Percentiles rank a stretch among this genome's conserved stretches.
These are phyloP conservation scores for Adelges cooleyi DNA, from an alignment of 1,140 invertebrate genomes.

Conservation along the genomic window DNA sequence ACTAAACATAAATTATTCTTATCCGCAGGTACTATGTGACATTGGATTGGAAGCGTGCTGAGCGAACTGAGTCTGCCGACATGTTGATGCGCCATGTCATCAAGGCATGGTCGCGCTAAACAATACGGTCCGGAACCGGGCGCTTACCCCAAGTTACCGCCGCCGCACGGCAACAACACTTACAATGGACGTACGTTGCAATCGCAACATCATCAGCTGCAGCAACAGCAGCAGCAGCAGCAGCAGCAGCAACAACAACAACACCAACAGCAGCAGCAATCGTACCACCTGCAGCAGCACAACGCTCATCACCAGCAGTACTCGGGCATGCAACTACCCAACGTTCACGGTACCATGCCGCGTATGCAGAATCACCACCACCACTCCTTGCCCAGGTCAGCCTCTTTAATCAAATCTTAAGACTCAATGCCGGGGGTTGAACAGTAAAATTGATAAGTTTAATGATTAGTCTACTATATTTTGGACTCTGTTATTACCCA, in stretches of 20 bases:
- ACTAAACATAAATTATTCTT: no score
- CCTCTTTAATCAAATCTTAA: no score
- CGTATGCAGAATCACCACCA: neutral
- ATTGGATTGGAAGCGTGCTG: no score
- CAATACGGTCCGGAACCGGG: slow-evolving; percentile 21
- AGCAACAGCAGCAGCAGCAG: neutral
- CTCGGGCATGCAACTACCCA: neutral
- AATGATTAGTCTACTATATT: no score
- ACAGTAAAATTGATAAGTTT: no score
- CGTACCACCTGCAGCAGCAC: neutral
- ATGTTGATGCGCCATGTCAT: slow-evolving; percentile 10
- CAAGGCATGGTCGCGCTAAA: slow-evolving; percentile 22
- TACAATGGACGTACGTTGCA: slow-evolving; percentile 13
- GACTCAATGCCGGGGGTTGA: no score
- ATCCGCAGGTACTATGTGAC: no score
- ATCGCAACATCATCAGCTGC: neutral
- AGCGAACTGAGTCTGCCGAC: neutral
- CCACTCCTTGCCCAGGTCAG: slow-evolving; percentile 24
- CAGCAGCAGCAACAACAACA: neutral
- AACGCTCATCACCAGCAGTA: neutral
- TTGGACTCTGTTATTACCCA: no score
- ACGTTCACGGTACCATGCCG: neutral
- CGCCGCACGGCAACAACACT: slow-evolving; percentile 23
- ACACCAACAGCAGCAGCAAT: no score
- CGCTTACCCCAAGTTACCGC: slow-evolving; percentile 14